phyloP scores from a whole-genome alignment of 2,113 vertebrate genomes.

The Dipodomys stephensi region DNA sequence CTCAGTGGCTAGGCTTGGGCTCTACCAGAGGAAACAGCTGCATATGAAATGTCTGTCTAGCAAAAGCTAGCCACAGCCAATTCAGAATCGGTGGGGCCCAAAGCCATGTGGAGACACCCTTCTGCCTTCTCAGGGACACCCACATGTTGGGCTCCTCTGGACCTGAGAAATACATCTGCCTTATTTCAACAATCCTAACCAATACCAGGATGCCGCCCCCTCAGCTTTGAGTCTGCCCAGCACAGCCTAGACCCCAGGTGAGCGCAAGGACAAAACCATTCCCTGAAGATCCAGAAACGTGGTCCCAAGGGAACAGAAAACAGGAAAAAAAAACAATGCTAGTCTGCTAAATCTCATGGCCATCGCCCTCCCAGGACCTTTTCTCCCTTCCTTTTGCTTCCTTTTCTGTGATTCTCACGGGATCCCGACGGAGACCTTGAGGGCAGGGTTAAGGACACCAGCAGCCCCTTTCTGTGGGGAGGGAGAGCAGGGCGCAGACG shows the following conservation, averaged over 20 bases:
- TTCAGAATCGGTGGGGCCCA: not conserved
- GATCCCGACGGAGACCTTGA: constrained; percentile 52
- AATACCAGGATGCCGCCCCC: too few species aligned
- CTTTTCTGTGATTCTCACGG: not conserved
- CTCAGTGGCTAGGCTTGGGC: not conserved
- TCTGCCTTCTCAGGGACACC: not conserved
- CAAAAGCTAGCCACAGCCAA: not conserved
- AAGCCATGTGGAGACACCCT: not conserved
- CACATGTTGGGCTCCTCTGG: not conserved
- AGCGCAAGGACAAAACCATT: not conserved
- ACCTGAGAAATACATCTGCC: too few species aligned
- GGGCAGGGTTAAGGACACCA: not conserved
- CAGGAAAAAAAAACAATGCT: not conserved
- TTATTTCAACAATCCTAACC: not conserved
- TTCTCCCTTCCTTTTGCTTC: not conserved
- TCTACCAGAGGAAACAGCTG: not conserved
- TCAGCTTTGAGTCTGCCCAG: not conserved
- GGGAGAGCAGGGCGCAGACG: not conserved
- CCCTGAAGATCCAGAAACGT: not conserved
- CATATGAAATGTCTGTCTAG: not conserved
- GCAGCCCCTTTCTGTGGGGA: not conserved
- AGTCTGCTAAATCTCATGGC: not conserved
- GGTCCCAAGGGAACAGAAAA: fast-evolving
- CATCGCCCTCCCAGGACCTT: not conserved
- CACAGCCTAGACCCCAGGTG: not conserved